Base-by-base conservation (phyloP, 2,888 invertebrate genomes). In the Meteorus cinctellus region DNA sequence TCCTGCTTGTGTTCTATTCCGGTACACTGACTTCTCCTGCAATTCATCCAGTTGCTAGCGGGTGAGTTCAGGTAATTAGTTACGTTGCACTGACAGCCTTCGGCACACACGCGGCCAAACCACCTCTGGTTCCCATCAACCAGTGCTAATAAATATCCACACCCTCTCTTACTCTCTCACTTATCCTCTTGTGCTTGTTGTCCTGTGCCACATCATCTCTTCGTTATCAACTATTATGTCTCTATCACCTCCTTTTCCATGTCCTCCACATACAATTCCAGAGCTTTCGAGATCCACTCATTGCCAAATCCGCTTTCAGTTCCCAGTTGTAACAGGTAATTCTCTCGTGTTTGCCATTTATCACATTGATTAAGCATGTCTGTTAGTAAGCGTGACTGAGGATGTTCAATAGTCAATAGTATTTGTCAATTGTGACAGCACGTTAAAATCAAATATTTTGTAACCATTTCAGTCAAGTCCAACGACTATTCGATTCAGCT, bases 51-150 rank as follows among this genome's bases (percentile, higher is more conserved):
- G 84, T 84, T 85, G 84, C 82, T 80, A 51, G 76, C 70, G 70
- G 80, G 84, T 84, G 81, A 85, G 85, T 86, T 88, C 86, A 82
- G 85, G 85, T 88, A 88, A 88, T 88, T 88, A 88, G 87, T 86
- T 87, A 86, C 83, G 86, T 87, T 85, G 88, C 87, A 16, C 34
- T 86, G 85, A 86, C 82, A 87, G 87, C 87, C 82, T 84, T 84
- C 81, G 81, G 76, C 62, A 74, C 16, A 29, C 34, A 78, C 68
- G 72, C 77, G 81, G 34, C 74, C 75, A 78, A 71, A 70, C 71
- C 72, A 63, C 41, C 67, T 65, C 63, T 74, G 70, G 67, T 74
- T 77, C 78, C 80, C 74, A 78, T 76, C 67, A 77, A 76, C 71
- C 78, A 62, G 75, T 55, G 77, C 76, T 78, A 79, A 76, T 72